Conservation (phyloP, 2,888 invertebrate genomes). For the Patella depressa region DNA sequence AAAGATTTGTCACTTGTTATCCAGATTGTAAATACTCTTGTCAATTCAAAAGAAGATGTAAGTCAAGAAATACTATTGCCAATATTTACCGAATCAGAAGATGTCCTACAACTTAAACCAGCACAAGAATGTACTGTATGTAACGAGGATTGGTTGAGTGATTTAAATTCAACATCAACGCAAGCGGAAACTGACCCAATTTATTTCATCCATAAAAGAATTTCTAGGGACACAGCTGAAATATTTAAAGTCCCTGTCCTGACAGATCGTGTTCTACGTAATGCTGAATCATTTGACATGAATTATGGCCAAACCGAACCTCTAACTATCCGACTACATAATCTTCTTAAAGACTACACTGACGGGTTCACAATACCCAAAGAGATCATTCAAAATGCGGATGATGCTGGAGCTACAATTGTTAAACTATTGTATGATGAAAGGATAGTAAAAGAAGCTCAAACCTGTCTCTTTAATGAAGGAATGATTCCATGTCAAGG, state of each 20-base stretch:
- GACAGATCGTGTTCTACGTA: constrained; percentile 43
- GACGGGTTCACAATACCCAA: constrained; percentile 63
- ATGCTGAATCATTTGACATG: constrained; percentile 38
- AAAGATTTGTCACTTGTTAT: constrained; percentile 15
- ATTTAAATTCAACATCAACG: neutral
- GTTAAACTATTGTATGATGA: constrained; percentile 60
- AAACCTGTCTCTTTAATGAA: constrained; percentile 47
- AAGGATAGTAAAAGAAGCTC: constrained; percentile 43
- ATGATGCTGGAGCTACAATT: constrained; percentile 61
- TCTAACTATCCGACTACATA: constrained; percentile 50
- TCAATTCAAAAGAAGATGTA: neutral
- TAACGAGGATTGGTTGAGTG: constrained; percentile 6
- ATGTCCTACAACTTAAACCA: constrained; percentile 19
- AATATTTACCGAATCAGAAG: neutral
- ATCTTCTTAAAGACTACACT: constrained; percentile 56
- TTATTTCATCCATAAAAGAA: too few species aligned
- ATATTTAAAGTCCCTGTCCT: constrained; percentile 49
- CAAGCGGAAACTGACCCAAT: too few species aligned
- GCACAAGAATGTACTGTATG: constrained; percentile 27
- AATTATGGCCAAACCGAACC: constrained; percentile 59
- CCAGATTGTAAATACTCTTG: constrained; percentile 13
- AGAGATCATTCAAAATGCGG: constrained; percentile 64
- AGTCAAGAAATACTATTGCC: constrained; percentile 15
- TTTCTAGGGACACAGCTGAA: constrained; percentile 44
- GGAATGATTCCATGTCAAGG: constrained; percentile 59